phyloP scores from a whole-genome alignment of 1,140 invertebrate species.

The Bombus terrestris region DNA sequence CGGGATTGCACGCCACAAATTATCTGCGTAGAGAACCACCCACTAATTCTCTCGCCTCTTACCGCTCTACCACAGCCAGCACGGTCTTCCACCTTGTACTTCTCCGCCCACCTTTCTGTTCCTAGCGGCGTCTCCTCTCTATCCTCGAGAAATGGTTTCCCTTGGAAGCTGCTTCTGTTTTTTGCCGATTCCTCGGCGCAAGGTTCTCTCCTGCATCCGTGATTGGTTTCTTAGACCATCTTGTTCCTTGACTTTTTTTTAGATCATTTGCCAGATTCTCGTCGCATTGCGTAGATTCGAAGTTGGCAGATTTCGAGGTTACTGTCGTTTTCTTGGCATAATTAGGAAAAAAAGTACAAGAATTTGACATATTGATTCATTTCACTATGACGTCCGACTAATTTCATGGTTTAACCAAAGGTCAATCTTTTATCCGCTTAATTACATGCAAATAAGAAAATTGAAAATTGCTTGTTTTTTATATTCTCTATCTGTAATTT shows the following conservation, averaged over 20 bases:
- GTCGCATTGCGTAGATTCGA: background rate
- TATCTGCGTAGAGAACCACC: constrained; percentile 64
- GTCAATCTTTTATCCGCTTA: too few relatives aligned
- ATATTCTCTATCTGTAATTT: too few relatives aligned
- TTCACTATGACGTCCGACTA: too few relatives aligned
- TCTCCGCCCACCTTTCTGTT: constrained; percentile 38
- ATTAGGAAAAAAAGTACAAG: too few relatives aligned
- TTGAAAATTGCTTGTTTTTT: too few relatives aligned
- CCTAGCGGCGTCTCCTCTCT: background rate
- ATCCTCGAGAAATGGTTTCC: constrained; percentile 2
- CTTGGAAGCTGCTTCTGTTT: background rate
- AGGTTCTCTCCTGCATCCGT: background rate
- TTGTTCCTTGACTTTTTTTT: background rate
- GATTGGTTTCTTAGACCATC: background rate
- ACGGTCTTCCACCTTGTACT: constrained; percentile 36
- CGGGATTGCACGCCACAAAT: constrained; percentile 69
- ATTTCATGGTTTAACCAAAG: too few relatives aligned
- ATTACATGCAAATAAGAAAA: background rate
- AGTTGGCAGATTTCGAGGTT: too few relatives aligned
- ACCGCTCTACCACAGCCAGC: background rate
- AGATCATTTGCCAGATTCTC: background rate
- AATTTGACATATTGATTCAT: too few relatives aligned
- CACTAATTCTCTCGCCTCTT: constrained; percentile 61
- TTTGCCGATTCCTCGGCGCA: background rate
- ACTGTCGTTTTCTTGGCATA: too few relatives aligned